Base-by-base conservation (phyloP, 1,140 invertebrate species). In the Mactra quadrangularis region DNA sequence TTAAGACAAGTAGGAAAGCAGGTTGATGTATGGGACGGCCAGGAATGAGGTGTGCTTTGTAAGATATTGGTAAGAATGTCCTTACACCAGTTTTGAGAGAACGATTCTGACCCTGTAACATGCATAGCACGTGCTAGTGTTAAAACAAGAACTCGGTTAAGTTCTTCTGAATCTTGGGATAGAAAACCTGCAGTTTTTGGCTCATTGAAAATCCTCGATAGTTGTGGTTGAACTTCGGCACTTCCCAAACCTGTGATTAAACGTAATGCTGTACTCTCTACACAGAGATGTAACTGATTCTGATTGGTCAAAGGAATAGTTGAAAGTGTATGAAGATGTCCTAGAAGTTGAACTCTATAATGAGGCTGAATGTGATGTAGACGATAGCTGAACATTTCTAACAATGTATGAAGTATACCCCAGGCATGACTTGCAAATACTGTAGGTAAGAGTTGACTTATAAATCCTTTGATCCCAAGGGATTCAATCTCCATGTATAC, bases 401-500 rank as follows among this genome's bases (percentile, higher is more conserved):
- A 93, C 29, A 99, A 93, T 0, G 97, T 98, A 90, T 99, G 98
- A 6, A 99, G 94, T 64, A 98, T 98, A 35, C 97, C 97, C 97
- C 97, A 98, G 0, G 97, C 97, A 86, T 98, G 97, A 33, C 96
- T 96, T 91, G 98, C 98, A 85, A 98, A 98, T 25, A 98, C 97
- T 50, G 95, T 96, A 0, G 97, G 97, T 70, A 99, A 92, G 6
- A 98, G 93, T 93, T 98, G 97, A 91, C 97, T 97, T 82, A 99
- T 97, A 91, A 99, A 99, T 55, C 97, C 97, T 94, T 99, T 99
- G 57, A 99, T 99, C 33, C 98, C 98, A 9, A 99, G 94, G 50
- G 97, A 98, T 93, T 99, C 98, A 70, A 99, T 99, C 94, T 99
- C 98, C 31, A 97, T 98, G 87, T 99, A 99, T 0, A 99, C 97